Base-by-base conservation (phyloP, 2,113 vertebrate genomes). In the Oostethus manadensis region DNA sequence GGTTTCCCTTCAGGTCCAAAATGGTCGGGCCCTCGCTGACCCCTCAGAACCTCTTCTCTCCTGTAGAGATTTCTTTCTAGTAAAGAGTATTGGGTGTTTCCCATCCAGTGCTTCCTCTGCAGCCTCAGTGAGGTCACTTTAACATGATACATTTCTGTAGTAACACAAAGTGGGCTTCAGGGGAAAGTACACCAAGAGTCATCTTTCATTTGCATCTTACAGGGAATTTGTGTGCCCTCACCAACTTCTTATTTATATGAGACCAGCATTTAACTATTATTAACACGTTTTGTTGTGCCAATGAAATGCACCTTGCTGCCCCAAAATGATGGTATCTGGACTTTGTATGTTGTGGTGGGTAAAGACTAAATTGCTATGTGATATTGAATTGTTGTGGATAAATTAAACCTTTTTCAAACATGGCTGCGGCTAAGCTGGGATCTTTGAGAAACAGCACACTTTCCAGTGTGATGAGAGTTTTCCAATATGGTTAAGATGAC, bases 81-180 rank as follows among this genome's bases (percentile, higher is more conserved):
- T 84, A 79, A 42, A 33, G 80, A 64, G 85, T 85, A 87, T 87
- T 88, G 87, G 87, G 88, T 85, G 80, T 74, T 75, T 70, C 64
- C 58, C 66, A 68, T 80, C 81, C 79, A 64, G 87, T 90, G 81
- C 87, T 83, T 68, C 77, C 80, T 74, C 83, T 77, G 86, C 89
- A 84, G 84, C 88, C 88, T 89, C 89, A 89, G 67, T 89, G 89
- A 90, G 88, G 89, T 89, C 85, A 79, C 80, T 73, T 84, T 73
- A 78, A 83, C 78, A 74, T 60, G 51, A 74, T 74, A 71, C 74
- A 62, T 74, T 70, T 85, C 73, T 74, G 80, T 79, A 79, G 62
- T 66, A 84, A 75, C 59, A 78, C 64, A 70, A 75, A 80, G 68
- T 62, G 69, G 64, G 66, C 70, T 86, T 86, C 68, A 76, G 76